Percentiles rank a stretch among this genome's conserved stretches.
These are phyloP conservation scores for Spodoptera exigua DNA, from an alignment of 2,888 invertebrate genomes.

Conservation along the genomic window DNA sequence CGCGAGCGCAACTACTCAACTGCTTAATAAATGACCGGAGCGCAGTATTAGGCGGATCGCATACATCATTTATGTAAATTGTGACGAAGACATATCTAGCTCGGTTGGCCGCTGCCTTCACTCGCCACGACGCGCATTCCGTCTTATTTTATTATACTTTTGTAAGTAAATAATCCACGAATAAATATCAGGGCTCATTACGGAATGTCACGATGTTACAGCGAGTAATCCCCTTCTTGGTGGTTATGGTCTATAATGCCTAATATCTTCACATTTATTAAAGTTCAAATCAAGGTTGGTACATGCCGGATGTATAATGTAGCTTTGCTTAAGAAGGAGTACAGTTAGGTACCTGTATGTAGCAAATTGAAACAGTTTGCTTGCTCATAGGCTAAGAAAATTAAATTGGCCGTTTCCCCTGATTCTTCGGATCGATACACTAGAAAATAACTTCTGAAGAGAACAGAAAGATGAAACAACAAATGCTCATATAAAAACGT, in stretches of 20 bases:
- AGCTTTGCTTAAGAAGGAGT: conserved; percentile 49
- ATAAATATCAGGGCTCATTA: conserved; percentile 66
- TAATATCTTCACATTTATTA: conserved; percentile 42
- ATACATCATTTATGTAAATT: conserved; percentile 90
- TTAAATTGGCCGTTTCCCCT: conserved; percentile 46
- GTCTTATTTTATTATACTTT: conserved; percentile 72
- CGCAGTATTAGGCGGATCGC: conserved; percentile 86
- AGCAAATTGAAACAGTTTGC: conserved; percentile 48
- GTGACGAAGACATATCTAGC: conserved; percentile 89
- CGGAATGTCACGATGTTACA: conserved; percentile 58
- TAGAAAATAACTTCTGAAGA: conserved; percentile 22
- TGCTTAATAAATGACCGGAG: conserved; percentile 86
- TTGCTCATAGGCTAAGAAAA: conserved; percentile 47
- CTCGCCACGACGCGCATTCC: conserved; percentile 86
- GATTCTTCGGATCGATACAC: conserved; percentile 28
- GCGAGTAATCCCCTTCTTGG: conserved; percentile 45
- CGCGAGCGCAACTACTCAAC: conserved; percentile 73
- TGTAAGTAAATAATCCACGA: conserved; percentile 74
- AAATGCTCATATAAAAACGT: no score
- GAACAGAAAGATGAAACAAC: not conserved
- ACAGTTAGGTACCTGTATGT: conserved; percentile 21
- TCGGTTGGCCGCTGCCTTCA: conserved; percentile 78
- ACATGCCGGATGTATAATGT: conserved; percentile 45
- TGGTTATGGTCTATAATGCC: conserved; percentile 22
- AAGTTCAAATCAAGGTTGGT: conserved; percentile 24